phyloP scores from a whole-genome alignment of 2,888 invertebrate genomes.

The Melipona bicolor region DNA sequence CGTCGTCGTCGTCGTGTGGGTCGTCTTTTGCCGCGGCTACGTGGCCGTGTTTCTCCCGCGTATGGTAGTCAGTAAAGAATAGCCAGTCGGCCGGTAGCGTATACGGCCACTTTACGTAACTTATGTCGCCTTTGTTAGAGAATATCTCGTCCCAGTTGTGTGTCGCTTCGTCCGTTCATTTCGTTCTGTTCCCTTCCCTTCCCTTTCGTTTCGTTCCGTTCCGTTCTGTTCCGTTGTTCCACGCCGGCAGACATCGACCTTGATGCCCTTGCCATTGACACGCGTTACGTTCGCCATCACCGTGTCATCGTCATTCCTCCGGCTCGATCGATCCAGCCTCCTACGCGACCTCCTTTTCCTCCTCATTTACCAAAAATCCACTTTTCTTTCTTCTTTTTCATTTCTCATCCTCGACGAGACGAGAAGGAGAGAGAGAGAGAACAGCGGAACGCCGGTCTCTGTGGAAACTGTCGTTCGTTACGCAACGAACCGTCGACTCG shows the following conservation, averaged over 20 bases:
- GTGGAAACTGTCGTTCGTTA: background rate
- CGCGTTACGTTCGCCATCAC: background rate
- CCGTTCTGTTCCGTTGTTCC: constrained; percentile 26
- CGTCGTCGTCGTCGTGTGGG: background rate
- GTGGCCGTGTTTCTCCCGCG: constrained; percentile 26
- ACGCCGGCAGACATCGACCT: constrained; percentile 13
- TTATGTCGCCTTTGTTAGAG: constrained; percentile 80
- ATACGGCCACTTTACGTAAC: constrained; percentile 78
- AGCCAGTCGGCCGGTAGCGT: constrained; percentile 64
- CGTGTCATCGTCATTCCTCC: constrained; percentile 13
- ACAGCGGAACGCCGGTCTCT: too few species aligned
- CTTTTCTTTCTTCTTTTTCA: background rate
- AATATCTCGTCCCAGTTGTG: constrained; percentile 52
- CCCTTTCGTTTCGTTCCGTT: too few species aligned
- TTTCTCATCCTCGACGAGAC: background rate
- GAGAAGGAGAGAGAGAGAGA: background rate
- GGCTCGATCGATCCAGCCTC: background rate
- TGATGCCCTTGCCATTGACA: constrained; percentile 29
- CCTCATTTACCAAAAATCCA: background rate
- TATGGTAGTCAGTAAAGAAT: constrained; percentile 70
- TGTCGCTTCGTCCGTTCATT: background rate
- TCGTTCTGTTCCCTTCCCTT: background rate
- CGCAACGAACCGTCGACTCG: background rate
- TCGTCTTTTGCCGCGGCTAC: background rate
- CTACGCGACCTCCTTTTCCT: background rate